Conservation (phyloP, 1,140 invertebrate species). For the Paralvinella palmiformis region DNA sequence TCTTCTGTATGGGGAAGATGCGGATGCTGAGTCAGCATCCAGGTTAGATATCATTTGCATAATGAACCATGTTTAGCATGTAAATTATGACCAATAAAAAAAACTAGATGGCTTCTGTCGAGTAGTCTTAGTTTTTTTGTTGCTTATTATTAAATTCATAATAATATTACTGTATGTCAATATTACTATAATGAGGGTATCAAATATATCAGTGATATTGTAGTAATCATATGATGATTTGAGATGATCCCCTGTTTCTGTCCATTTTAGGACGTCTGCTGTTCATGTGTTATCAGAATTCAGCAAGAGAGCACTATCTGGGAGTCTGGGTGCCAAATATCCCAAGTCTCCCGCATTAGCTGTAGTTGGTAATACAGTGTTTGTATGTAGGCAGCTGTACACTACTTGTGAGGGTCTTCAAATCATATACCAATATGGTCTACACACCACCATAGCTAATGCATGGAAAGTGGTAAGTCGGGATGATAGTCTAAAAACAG, state of each 20-base stretch:
- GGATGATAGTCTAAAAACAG: neutral
- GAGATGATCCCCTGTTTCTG: neutral
- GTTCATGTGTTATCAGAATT: conserved; percentile 44
- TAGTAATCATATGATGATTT: neutral
- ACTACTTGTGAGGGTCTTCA: conserved; percentile 46
- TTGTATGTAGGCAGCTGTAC: conserved; percentile 46
- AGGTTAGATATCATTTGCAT: neutral
- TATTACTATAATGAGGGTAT: neutral
- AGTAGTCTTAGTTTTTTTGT: neutral
- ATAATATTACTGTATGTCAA: neutral
- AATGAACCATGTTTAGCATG: neutral
- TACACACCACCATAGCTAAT: conserved; percentile 36
- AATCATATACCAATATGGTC: conserved; percentile 39
- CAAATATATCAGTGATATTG: too few relatives aligned
- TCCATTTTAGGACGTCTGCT: conserved; percentile 34
- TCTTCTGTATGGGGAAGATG: conserved; percentile 22
- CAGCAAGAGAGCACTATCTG: conserved; percentile 40
- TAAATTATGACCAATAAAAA: neutral
- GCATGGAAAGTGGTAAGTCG: conserved; percentile 29
- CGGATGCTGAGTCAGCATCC: neutral
- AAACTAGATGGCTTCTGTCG: neutral
- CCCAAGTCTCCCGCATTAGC: conserved; percentile 33
- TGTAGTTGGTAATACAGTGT: conserved; percentile 42
- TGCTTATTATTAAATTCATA: neutral
- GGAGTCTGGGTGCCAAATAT: conserved; percentile 24